A percentile compares a stretch with the other conserved stretches of the same genome.
These are phyloP conservation scores for Echiichthys vipera DNA, from an alignment of 2,797 vertebrate species.

Conservation along the genomic window DNA sequence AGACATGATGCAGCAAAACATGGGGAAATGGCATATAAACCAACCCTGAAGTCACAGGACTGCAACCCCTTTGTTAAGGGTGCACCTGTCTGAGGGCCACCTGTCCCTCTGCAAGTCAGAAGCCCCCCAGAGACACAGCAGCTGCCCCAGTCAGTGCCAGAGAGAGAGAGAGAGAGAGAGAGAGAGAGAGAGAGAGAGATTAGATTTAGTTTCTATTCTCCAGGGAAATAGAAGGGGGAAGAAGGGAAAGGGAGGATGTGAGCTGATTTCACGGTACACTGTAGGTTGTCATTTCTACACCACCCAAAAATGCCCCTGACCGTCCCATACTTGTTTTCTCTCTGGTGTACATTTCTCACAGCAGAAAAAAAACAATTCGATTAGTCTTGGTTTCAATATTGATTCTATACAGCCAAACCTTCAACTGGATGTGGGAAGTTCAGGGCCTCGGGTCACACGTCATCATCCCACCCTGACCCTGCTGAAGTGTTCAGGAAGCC, in stretches of 20 bases:
- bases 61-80: slow-evolving; percentile 58
- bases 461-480: too few relatives aligned
- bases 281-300: slow-evolving; percentile 55
- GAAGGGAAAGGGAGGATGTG: slow-evolving; percentile 52
- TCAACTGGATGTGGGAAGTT: not conserved
- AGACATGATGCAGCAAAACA: not conserved
- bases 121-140: slow-evolving; percentile 54
- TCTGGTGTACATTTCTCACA: slow-evolving; percentile 3
- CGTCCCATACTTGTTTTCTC: slow-evolving; percentile 7
- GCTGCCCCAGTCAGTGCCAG: slow-evolving; percentile 66
- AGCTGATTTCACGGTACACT: slow-evolving; percentile 73
- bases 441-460: slow-evolving; percentile 1
- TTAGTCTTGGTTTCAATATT: too few relatives aligned
- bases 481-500: not conserved
- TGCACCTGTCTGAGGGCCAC: slow-evolving; percentile 75
- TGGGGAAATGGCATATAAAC: not conserved
- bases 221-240: slow-evolving; percentile 27
- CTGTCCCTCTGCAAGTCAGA: slow-evolving; percentile 66
- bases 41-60: slow-evolving; percentile 14
- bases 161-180: slow-evolving; percentile 16
- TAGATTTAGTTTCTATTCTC: slow-evolving; percentile 63
- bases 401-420: not conserved
- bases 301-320: slow-evolving; percentile 46
- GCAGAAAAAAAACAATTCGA: too few relatives aligned
- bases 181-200: slow-evolving; percentile 33